Base-by-base conservation (phyloP, 2,888 invertebrate genomes). In the Nymphalis urticae region DNA sequence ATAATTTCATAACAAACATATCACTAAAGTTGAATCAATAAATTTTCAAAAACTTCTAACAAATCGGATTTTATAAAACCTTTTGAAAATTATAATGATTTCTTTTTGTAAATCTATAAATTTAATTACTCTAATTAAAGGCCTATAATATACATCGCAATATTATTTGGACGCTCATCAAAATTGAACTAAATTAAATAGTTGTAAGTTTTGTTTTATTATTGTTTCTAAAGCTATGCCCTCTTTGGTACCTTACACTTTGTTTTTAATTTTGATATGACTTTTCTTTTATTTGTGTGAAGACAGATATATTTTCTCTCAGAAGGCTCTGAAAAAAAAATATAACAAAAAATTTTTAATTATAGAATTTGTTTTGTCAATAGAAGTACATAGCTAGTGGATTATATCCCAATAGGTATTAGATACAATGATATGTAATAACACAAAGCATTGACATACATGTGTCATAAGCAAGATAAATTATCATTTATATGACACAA, bases 221-320 rank as follows among this genome's bases (percentile, higher is more conserved):
- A 42, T 42, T 42, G 42, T 76, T 21, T 53, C 27, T 59, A 58
- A n/a, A 77, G 62, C 79, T 84, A 86, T 66, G 80, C 72, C 70
- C 84, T 84, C 82, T 88, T 88, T 82, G 83, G 83, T 75, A 78
- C 65, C 77, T 81, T 88, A 61, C 83, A 81, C 72, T 80, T 84
- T 53, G 73, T 71, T 73, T 75, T 81, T 36, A 82, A 68, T 66
- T 85, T 83, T 32, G 79, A 72, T 66, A 81, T 75, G 13, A 80
- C 70, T 72, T 82, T 79, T 75, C 81, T 80, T 65, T 80, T 85
- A 24, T 76, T 77, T 42, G 83, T 67, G 51, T 83, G 82, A 53
- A 80, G 69, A 68, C 79, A 81, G 36, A 80, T 74, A 47, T 78
- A 79, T 74, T 82, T 75, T 36, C 75, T 73, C 19, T 47, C 48